Percentiles rank a stretch among this genome's conserved stretches.
Evolutionary conservation across 2,888 invertebrate genomes (phyloP).

Genomic region (Ceramica pisi): DNA sequence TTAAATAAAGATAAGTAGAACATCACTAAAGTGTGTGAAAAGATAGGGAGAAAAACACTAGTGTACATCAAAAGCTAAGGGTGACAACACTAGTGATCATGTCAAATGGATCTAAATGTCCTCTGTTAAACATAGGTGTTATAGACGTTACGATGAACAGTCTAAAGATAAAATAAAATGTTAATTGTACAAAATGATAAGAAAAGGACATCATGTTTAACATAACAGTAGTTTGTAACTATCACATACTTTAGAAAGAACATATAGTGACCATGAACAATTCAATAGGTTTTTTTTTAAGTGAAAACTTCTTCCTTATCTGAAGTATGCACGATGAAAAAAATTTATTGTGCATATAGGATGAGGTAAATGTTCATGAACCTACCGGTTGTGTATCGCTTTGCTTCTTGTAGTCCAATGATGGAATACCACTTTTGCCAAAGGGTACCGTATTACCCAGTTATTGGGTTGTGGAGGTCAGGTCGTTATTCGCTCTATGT

Average conservation of each 20-base stretch:
- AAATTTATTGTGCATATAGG: too few species aligned
- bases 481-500: not conserved
- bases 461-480: too few species aligned
- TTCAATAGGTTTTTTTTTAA: not conserved
- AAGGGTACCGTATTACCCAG: too few species aligned
- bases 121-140: not conserved
- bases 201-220: not conserved
- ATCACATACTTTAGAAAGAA: not conserved
- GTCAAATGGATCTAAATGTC: slow-evolving; percentile 11
- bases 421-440: too few species aligned
- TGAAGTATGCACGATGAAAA: too few species aligned
- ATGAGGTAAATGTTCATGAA: too few species aligned
- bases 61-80: slow-evolving; percentile 14
- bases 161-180: slow-evolving; percentile 8
- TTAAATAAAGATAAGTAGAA: not conserved
- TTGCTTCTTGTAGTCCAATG: too few species aligned
- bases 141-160: not conserved
- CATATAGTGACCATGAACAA: not conserved
- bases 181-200: slow-evolving; percentile 14
- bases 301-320: too few species aligned
- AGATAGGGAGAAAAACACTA: slow-evolving; percentile 27
- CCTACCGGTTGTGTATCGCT: too few species aligned
- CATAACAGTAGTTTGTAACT: not conserved
- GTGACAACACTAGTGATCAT: slow-evolving; percentile 17
- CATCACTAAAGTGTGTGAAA: slow-evolving; percentile 18